Evolutionary conservation across 2,888 invertebrate species (phyloP), one percentile per base, ranked within the genome.

Genomic region (Drosophila mayaguana): DNA sequence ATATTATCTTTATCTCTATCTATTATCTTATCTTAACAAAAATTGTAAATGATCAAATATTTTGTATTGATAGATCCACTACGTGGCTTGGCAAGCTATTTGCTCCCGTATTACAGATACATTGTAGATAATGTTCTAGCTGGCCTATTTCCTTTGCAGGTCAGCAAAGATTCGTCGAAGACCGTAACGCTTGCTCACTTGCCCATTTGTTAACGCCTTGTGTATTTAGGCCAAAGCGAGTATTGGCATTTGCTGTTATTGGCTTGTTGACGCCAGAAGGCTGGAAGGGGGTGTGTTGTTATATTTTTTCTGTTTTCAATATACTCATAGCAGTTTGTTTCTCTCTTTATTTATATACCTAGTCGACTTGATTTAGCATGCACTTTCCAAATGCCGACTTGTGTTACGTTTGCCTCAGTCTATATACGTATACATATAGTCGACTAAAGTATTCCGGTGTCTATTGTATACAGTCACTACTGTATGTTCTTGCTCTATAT

Each of bases 141-240:
- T 61, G 56, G 64, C 64, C 66, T 32, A 71, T 56, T 80, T 76
- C 1, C 14, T 34, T 51, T 51, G 67, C 75, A 78, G 78, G 78
- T 51, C 75, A 79, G 54, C 48, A 34, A 36, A 46, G 51, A 73
- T 83, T 83, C 83, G 86, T 62, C 59, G 18, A 56, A 67, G 72
- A 66, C 54, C 78, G 71, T 42, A 72, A 68, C 48, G 60, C 45
- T 70, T 63, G 50, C 56, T 63, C 20, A 8, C 18, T 50, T 71
- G 56, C 45, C 63, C 65, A 73, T 68, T 87, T 81, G 82, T 76
- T 83, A 72, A 63, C 68, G 68, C 72, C 73, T 81, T 81, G 86
- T 77, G 70, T 88, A 86, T 88, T 83, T 83, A 87, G 85, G 88
- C 88, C 89, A 89, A 80, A 88, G 72, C 83, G 76, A 75, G 76